A percentile compares a stretch with the other conserved stretches of the same genome.
Conservation (phyloP, 2,113 vertebrate species). For the Seriola rivoliana region DNA sequence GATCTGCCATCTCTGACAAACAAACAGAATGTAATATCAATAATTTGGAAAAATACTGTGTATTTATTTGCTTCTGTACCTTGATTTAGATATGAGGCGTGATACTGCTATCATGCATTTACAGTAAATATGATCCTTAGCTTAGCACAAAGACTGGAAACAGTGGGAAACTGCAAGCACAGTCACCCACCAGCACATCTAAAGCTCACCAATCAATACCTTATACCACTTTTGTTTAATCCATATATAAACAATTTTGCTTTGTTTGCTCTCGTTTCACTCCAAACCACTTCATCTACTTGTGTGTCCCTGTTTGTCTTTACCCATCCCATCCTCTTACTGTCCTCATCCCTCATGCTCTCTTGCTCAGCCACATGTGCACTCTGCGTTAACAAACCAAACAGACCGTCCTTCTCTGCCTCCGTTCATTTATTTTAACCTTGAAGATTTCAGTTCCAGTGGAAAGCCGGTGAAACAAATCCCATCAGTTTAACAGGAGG, state of each 20-base stretch:
- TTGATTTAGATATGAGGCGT: not conserved
- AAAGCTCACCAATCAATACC: not conserved
- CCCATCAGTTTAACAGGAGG: not conserved
- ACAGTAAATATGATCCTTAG: not conserved
- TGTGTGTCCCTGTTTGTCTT: not conserved
- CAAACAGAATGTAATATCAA: not conserved
- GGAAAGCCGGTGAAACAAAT: not conserved
- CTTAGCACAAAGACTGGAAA: not conserved
- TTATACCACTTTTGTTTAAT: not conserved
- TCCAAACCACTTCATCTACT: slow-evolving; percentile 3
- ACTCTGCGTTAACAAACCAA: not conserved
- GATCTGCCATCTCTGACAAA: not conserved
- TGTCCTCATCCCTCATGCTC: not conserved
- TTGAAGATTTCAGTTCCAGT: not conserved
- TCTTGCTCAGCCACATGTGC: not conserved
- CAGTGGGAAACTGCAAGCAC: not conserved
- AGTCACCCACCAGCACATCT: not conserved
- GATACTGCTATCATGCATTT: not conserved
- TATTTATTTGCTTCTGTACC: not conserved
- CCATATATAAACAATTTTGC: not conserved
- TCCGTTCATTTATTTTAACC: not conserved
- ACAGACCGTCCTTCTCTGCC: not conserved
- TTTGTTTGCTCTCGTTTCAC: slow-evolving; percentile 21
- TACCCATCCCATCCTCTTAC: not conserved
- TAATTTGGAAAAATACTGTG: not conserved